A percentile compares a stretch with the other conserved stretches of the same genome.
Conservation (phyloP, 2,797 vertebrate genomes). For the Sebastes melanostomus region DNA sequence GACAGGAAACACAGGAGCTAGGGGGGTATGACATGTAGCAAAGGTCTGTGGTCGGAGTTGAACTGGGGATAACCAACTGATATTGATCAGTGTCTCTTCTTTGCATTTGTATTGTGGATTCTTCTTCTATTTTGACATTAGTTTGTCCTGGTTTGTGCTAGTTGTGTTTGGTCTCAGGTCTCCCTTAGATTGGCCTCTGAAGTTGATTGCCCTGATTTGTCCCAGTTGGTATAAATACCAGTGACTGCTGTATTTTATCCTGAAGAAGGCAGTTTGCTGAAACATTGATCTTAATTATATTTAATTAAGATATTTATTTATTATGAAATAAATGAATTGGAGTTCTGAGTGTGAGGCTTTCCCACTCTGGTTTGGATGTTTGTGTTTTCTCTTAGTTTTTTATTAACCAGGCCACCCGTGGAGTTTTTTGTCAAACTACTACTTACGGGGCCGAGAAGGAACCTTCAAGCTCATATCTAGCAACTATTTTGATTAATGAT, state of each 20-base stretch:
- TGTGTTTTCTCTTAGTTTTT: background rate
- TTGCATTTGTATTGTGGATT: background rate
- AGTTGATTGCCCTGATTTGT: background rate
- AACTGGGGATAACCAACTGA: background rate
- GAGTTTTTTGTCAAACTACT: background rate
- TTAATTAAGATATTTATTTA: too few relatives aligned
- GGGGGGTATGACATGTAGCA: background rate
- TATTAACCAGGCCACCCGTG: background rate
- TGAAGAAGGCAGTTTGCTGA: background rate
- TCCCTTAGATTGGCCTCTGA: background rate
- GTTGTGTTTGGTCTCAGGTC: background rate
- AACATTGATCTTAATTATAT: background rate
- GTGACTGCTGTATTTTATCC: background rate
- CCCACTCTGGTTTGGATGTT: background rate
- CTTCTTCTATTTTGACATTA: background rate
- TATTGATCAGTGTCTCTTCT: background rate
- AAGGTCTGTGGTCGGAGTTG: background rate
- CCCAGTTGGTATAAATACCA: background rate
- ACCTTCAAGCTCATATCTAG: background rate
- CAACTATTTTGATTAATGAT: background rate
- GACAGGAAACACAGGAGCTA: background rate
- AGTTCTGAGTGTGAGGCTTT: background rate
- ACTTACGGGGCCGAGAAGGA: background rate
- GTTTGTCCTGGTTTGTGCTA: background rate
- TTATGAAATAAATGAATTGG: background rate